Evolutionary conservation across 2,888 invertebrate species (phyloP).

Genomic region (Drosophila setosimentum): DNA sequence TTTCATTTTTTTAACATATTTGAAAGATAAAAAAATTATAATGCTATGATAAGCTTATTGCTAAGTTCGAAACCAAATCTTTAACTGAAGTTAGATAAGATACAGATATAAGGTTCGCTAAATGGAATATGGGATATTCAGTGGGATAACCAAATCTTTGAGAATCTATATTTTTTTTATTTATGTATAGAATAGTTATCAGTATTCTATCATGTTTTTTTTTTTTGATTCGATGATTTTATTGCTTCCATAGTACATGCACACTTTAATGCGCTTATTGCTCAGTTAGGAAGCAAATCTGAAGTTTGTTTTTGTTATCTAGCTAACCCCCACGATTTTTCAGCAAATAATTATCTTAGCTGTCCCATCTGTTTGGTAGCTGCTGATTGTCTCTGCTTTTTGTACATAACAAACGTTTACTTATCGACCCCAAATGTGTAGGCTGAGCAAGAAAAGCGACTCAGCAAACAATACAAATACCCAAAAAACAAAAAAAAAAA

Average conservation of each 20-base stretch:
- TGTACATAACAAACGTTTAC: constrained; percentile 35
- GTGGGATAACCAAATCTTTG: neutral
- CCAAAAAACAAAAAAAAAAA: neutral
- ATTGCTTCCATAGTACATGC: neutral
- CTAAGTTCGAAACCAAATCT: neutral
- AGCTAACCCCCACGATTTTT: constrained; percentile 18
- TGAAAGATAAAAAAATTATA: too few relatives aligned
- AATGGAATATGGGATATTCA: neutral
- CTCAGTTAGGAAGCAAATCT: neutral
- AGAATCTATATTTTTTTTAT: neutral
- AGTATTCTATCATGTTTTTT: neutral
- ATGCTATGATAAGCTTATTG: too few relatives aligned
- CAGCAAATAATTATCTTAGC: constrained; percentile 33
- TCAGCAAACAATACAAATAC: constrained; percentile 43
- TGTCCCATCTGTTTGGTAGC: constrained; percentile 31
- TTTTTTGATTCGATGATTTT: too few relatives aligned
- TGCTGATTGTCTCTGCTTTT: constrained; percentile 8
- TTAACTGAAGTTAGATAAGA: neutral
- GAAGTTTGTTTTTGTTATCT: constrained; percentile 10
- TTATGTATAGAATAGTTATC: neutral
- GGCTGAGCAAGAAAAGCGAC: constrained; percentile 34
- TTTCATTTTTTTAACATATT: neutral
- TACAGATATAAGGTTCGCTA: neutral
- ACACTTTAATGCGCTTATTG: neutral
- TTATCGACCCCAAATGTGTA: constrained; percentile 50